Conservation (phyloP, 2,113 vertebrate species). For the Psammodynastes pulverulentus region DNA sequence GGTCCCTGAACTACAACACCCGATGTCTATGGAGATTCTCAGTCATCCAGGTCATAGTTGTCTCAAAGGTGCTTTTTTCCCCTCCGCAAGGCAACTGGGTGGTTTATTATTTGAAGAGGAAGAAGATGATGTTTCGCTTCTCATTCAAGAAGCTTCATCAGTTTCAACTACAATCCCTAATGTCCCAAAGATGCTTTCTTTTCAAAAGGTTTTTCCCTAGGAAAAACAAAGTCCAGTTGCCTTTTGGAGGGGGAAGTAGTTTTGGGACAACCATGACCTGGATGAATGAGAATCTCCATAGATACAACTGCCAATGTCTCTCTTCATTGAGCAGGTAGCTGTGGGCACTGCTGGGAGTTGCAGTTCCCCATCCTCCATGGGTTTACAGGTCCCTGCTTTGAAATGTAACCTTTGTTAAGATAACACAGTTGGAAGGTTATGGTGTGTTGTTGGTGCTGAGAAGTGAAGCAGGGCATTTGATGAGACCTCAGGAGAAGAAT, state of each 20-base stretch:
- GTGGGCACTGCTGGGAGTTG: neutral
- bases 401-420: neutral
- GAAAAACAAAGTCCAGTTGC: neutral
- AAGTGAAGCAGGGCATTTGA: neutral
- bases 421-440: neutral
- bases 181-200: neutral
- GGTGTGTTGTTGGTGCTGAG: neutral
- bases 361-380: neutral
- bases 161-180: neutral
- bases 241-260: neutral
- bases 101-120: neutral
- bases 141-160: neutral
- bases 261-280: no score
- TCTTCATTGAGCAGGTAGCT: neutral
- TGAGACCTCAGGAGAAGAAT: neutral
- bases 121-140: neutral
- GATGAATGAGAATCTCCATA: neutral
- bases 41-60: neutral
- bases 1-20: neutral
- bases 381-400: neutral
- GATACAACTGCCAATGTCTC: neutral
- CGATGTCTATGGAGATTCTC: neutral
- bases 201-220: neutral
- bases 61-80: neutral
- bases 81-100: neutral